phyloP scores from a whole-genome alignment of 2,888 invertebrate genomes.

The Pyrochroa serraticornis region DNA sequence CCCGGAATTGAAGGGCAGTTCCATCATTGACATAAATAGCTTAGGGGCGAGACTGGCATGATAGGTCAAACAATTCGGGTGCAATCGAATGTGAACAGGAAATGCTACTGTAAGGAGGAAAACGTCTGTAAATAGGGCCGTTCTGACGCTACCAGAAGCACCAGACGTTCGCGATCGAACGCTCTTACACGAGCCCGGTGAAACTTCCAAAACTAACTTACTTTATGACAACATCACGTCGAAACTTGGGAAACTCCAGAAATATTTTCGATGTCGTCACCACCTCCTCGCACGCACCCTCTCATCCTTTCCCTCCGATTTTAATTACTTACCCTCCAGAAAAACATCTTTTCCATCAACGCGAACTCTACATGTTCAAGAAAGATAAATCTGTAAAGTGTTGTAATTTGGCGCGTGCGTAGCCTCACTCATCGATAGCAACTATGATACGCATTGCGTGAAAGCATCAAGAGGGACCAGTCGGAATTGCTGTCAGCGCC shows the following conservation, averaged over 20 bases:
- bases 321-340: not conserved
- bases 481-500: conserved; percentile 46
- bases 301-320: not conserved
- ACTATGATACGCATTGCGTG: conserved; percentile 51
- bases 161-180: conserved; percentile 43
- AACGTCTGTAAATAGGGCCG: conserved; percentile 58
- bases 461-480: conserved; percentile 32
- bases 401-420: conserved; percentile 40
- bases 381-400: conserved; percentile 30
- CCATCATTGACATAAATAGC: conserved; percentile 50
- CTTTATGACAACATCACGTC: conserved; percentile 27
- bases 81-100: conserved; percentile 59
- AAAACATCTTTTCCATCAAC: conserved; percentile 1
- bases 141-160: conserved; percentile 50
- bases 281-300: not conserved
- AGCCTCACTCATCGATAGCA: conserved; percentile 46
- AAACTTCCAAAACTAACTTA: conserved; percentile 35
- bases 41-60: conserved; percentile 46
- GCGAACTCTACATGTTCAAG: conserved; percentile 11
- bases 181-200: conserved; percentile 36
- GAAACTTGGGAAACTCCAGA: not conserved
- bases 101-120: conserved; percentile 58
- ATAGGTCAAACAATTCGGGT: conserved; percentile 58
- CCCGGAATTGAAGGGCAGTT: conserved; percentile 45
- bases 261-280: not conserved